These are phyloP conservation scores for Cyclura pinguis DNA, from an alignment of 2,797 vertebrate genomes.

Conservation along the genomic window DNA sequence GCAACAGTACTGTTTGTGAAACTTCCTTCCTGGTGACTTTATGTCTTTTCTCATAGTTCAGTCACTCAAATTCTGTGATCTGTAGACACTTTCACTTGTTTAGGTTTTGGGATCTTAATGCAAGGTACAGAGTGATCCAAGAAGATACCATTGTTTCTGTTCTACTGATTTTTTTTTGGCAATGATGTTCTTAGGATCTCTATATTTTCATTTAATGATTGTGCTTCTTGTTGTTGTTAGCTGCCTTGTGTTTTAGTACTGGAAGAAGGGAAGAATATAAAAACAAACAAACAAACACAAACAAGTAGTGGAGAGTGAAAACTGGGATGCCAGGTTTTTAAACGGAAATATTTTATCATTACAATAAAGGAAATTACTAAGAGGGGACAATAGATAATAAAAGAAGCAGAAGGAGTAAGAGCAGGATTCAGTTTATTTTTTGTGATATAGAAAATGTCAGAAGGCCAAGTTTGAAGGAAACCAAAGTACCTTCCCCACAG, in stretches of 20 bases:
- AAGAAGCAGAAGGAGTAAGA: background rate
- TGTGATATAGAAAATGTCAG: background rate
- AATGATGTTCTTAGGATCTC: background rate
- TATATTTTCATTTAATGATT: no score
- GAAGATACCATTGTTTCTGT: background rate
- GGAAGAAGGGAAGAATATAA: background rate
- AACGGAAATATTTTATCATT: background rate
- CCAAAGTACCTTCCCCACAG: background rate
- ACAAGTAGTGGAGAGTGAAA: background rate
- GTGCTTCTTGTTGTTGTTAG: background rate
- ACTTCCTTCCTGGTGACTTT: background rate
- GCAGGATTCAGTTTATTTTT: background rate
- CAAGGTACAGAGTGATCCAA: background rate
- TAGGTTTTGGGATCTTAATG: background rate
- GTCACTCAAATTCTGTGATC: background rate
- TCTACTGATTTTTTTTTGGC: background rate
- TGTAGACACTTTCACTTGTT: background rate
- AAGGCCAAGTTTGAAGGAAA: background rate
- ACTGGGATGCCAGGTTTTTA: background rate
- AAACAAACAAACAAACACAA: background rate
- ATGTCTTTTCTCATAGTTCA: background rate
- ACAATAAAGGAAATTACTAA: background rate
- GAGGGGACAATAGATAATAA: background rate
- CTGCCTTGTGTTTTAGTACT: background rate
- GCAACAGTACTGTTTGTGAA: background rate